phyloP scores from a whole-genome alignment of 2,888 invertebrate genomes.

The Thereva nobilitata region DNA sequence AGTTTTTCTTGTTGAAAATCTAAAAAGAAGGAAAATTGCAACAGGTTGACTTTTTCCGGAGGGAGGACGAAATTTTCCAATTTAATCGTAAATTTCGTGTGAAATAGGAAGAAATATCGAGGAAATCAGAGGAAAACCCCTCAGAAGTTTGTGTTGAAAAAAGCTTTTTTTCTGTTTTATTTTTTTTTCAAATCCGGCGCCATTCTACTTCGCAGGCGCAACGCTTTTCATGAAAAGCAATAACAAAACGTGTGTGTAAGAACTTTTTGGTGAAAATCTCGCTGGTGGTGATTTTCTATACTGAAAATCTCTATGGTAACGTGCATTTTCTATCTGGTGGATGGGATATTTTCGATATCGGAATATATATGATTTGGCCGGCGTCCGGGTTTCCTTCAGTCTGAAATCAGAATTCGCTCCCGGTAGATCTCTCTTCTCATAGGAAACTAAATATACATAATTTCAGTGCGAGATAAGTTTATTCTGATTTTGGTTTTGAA shows the following conservation, averaged over 20 bases:
- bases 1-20: no score
- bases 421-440: conserved; percentile 37
- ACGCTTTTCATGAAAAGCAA: no score
- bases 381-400: conserved; percentile 35
- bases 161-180: no score
- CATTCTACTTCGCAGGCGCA: conserved; percentile 9
- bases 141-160: no score
- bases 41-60: background rate
- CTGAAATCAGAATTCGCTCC: conserved; percentile 39
- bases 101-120: background rate
- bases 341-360: no score
- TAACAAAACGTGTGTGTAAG: no score
- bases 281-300: background rate
- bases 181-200: background rate
- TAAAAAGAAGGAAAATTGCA: background rate
- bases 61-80: background rate
- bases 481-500: no score
- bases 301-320: conserved; percentile 36
- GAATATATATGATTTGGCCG: conserved; percentile 39
- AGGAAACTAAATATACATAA: background rate
- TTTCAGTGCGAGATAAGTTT: conserved; percentile 20
- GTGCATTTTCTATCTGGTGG: conserved; percentile 3
- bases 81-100: conserved; percentile 19
- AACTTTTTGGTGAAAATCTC: no score
- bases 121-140: no score